Percentiles rank a stretch among this genome's conserved stretches.
Conservation (phyloP, 2,888 invertebrate genomes). For the Theodoxus fluviatilis region DNA sequence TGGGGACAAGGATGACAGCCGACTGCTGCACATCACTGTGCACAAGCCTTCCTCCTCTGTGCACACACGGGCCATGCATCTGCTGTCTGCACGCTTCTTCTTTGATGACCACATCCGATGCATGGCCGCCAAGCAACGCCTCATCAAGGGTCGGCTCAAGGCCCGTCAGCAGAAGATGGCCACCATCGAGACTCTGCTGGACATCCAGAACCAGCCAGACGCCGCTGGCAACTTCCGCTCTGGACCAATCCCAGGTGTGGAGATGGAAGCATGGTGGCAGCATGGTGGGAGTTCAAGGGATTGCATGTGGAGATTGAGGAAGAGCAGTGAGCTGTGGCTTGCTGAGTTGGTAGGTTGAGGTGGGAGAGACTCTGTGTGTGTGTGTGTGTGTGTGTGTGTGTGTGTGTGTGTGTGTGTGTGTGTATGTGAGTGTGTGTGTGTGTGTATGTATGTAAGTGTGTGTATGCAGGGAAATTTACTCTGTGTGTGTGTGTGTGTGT, state of each 20-base stretch:
- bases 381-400: slow-evolving; percentile 6
- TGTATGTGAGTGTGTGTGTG: slow-evolving; percentile 19
- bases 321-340: background rate
- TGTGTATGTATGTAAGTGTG: slow-evolving; percentile 21
- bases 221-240: slow-evolving; percentile 36
- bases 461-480: background rate
- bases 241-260: slow-evolving; percentile 50
- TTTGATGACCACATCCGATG: slow-evolving; percentile 99
- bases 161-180: slow-evolving; percentile 96
- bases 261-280: background rate
- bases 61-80: slow-evolving; percentile 62
- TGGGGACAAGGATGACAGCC: slow-evolving; percentile 95
- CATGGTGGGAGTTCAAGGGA: background rate
- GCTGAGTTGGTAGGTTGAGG: background rate
- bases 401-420: slow-evolving; percentile 15
- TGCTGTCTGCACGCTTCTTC: slow-evolving; percentile 73
- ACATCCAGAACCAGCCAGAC: slow-evolving; percentile 64
- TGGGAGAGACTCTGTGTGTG: slow-evolving; percentile 13
- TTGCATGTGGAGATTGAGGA: background rate
- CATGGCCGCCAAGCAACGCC: slow-evolving; percentile 96
- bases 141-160: slow-evolving; percentile 74
- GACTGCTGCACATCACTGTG: slow-evolving; percentile 91
- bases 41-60: slow-evolving; percentile 75
- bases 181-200: slow-evolving; percentile 89
- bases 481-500: slow-evolving; percentile 18